Percentiles rank a stretch among this genome's conserved stretches.
phyloP scores from a whole-genome alignment of 1,140 invertebrate genomes.

The Drosophila fuyamai region DNA sequence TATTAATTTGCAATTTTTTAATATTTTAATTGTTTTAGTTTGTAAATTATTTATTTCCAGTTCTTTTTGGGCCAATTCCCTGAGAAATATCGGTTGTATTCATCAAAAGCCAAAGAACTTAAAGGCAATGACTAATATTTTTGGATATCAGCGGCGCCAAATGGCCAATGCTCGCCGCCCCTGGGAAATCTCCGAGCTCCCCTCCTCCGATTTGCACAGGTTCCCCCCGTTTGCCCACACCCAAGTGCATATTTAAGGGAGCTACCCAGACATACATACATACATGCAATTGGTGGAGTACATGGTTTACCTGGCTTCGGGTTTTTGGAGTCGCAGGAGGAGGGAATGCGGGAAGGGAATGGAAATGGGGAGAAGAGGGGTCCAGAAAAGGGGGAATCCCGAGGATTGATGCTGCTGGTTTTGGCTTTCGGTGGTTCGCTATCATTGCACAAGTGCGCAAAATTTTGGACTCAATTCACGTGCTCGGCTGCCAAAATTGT shows the following conservation, averaged over 20 bases:
- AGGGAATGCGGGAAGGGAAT: not conserved
- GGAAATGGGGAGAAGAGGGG: not conserved
- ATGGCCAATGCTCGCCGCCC: constrained; percentile 53
- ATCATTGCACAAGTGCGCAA: constrained; percentile 82
- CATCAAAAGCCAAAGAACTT: constrained; percentile 60
- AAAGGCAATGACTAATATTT: constrained; percentile 76
- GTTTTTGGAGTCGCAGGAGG: constrained; percentile 12
- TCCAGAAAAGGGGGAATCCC: not conserved
- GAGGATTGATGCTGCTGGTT: constrained; percentile 39
- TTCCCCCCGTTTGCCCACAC: not conserved
- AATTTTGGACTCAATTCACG: constrained; percentile 82
- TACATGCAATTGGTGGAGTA: constrained; percentile 45
- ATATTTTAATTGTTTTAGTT: too few species aligned
- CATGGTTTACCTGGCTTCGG: constrained; percentile 46
- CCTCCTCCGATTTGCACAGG: not conserved
- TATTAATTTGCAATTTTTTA: too few species aligned
- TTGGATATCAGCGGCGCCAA: constrained; percentile 64
- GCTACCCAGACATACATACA: constrained; percentile 3
- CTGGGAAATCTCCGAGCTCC: not conserved
- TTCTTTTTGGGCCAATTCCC: not conserved
- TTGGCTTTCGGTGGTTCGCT: constrained; percentile 48
- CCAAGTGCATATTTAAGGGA: constrained; percentile 40
- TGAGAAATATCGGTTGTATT: constrained; percentile 16
- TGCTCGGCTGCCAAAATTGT: constrained; percentile 79
- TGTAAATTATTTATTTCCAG: too few species aligned